Conservation (phyloP, 2,113 vertebrate genomes). For the Anthoscopus minutus region DNA sequence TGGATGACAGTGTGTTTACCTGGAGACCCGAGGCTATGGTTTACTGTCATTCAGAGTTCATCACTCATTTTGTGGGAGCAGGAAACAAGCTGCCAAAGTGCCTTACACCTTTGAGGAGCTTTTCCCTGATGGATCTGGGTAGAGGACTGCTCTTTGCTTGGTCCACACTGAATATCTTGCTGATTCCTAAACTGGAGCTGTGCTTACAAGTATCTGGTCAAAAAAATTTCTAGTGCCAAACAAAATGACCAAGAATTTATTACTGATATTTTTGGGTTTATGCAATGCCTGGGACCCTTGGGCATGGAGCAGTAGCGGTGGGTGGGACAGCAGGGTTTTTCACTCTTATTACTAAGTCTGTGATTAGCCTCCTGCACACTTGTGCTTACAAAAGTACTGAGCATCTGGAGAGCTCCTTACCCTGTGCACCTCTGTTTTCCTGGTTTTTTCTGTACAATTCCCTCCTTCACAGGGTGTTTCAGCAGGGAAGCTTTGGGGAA, state of each 20-base stretch:
- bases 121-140: background rate
- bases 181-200: background rate
- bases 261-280: background rate
- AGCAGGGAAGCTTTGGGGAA: background rate
- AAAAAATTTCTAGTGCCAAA: background rate
- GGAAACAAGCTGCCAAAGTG: background rate
- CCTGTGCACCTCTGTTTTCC: background rate
- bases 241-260: background rate
- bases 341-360: background rate
- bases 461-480: rapidly evolving
- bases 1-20: background rate
- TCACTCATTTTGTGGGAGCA: background rate
- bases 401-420: background rate
- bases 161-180: rapidly evolving
- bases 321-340: background rate
- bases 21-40: background rate
- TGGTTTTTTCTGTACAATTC: background rate
- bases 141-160: background rate
- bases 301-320: background rate
- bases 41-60: background rate
- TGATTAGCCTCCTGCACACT: background rate
- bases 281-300: background rate
- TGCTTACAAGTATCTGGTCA: background rate
- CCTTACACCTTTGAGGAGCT: background rate
- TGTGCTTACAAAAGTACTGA: background rate